Evolutionary conservation across 2,797 vertebrate genomes (phyloP), one percentile per base, ranked within the genome.

Genomic region (Oophaga sylvatica): DNA sequence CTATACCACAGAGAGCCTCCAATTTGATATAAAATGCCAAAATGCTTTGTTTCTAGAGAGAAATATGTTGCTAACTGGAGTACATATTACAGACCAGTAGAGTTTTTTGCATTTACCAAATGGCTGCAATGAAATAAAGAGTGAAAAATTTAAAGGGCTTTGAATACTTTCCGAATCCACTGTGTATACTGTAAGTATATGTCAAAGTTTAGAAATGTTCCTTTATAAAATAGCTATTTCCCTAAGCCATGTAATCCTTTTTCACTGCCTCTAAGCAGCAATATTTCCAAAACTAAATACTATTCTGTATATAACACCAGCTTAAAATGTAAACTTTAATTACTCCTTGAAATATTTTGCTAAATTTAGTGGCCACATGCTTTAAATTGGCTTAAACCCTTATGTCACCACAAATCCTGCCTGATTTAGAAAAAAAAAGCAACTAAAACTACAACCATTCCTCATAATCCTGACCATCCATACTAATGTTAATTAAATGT

Each of bases 401-500:
- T 53, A 81, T 16, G 22, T 65, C 80, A 65, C 22, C 11, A 81
- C 12, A 81, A 81, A 31, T 65, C 60, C 71, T 76, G 59, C n/a
- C 45, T 76, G 35, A 20, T 73, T 16, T 53, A 53, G 48, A 53
- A 53, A 31, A 56, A 70, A 56, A 56, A 31, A 68, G n/a, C 48
- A 67, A n/a, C 62, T 76, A 22, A 81, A 77, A 83, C 53, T 68
- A 73, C 67, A 20, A 63, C 19, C 71, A 77, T 77, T 56, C 13
- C 13, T 78, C 71, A 82, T 83, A 78, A 86, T 86, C 84, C 80
- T 62, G 48, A 53, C 82, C 71, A 89, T 65, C 70, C 56, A 82
- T 77, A 82, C 53, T 77, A 75, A 81, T 85, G 75, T 83, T 89
- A 89, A 89, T 89, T 89, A 89, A 81, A 70, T 68, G 76, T 82